These are phyloP conservation scores for Cheilosia soror DNA, from an alignment of 2,888 invertebrate species.

Conservation along the genomic window DNA sequence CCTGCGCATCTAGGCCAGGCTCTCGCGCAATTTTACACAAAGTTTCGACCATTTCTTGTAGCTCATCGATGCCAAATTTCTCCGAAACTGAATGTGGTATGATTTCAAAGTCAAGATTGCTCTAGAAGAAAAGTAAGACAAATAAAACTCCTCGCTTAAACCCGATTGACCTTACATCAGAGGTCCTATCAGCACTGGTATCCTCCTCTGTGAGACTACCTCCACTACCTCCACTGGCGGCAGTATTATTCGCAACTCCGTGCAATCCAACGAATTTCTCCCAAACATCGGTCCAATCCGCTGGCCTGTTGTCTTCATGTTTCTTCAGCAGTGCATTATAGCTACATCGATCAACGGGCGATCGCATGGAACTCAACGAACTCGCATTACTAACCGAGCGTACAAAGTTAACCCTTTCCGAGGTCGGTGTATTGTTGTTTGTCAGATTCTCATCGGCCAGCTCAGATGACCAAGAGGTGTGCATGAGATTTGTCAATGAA, in stretches of 20 bases:
- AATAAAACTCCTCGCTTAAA: neutral
- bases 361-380: constrained; percentile 79
- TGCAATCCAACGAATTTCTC: constrained; percentile 79
- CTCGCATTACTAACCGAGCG: constrained; percentile 82
- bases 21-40: constrained; percentile 89
- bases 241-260: constrained; percentile 22
- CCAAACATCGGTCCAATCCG: constrained; percentile 86
- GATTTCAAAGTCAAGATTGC: constrained; percentile 86
- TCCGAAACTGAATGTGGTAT: constrained; percentile 85
- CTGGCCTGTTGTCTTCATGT: constrained; percentile 81
- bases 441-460: constrained; percentile 61
- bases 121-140: constrained; percentile 76
- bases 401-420: constrained; percentile 74
- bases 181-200: constrained; percentile 36
- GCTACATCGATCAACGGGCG: constrained; percentile 81
- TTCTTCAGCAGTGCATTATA: constrained; percentile 82
- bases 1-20: constrained; percentile 92
- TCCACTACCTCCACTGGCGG: constrained; percentile 10
- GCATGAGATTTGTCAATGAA: constrained; percentile 81
- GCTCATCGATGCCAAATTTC: constrained; percentile 85
- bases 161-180: constrained; percentile 16
- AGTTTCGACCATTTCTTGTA: constrained; percentile 87
- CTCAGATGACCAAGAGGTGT: constrained; percentile 82
- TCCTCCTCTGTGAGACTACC: constrained; percentile 27
- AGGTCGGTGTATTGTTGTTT: constrained; percentile 55